Base-by-base conservation (phyloP, 2,113 vertebrate genomes). In the Nothobranchius furzeri region DNA sequence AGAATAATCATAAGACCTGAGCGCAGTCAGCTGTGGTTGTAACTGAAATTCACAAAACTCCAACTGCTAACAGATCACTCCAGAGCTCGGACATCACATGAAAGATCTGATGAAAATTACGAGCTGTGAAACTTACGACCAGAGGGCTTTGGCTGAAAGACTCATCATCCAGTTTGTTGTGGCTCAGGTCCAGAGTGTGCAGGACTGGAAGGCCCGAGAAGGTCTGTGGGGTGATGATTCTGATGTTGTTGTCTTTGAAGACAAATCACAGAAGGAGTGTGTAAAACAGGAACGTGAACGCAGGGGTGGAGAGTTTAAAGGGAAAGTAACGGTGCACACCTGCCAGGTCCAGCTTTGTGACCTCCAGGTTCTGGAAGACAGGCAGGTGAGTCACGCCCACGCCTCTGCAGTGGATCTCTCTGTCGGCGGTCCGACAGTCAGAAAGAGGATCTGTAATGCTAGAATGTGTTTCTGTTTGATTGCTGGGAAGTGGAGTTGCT, bases 121-220 rank as follows among this genome's bases (percentile, higher is more conserved):
- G 12, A 45, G 30, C 20, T 24, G 73, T 14, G 52, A 36, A 60
- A 85, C 73, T 72, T 63, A 94, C 93, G 78, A 79, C 79, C 73
- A 95, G 92, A 0, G 88, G 79, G 11, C 84, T 75, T 4, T 63
- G 79, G 59, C 81, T 79, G 52, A 95, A 79, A 0, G 92, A 90
- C 1, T 69, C 70, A 45, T 92, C 89, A 0, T 86, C 82, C 69
- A 95, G 86, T 24, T 82, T 64, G 86, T 95, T 96, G 48, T 88
- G 88, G 84, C 93, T 95, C 70, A 95, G 85, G 77, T 94, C 92
- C 79, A 96, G 72, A 25, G 86, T 78, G 60, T 94, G 89, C 75
- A 95, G 82, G 49, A 87, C 83, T 0, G 81, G 89, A 12, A 95
- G 73, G 2, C 90, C 93, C 1, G 86, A 80, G 77, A 96, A 91